A percentile compares a stretch with the other conserved stretches of the same genome.
These are phyloP conservation scores for Otus sunia DNA, from an alignment of 2,113 vertebrate genomes.

Conservation along the genomic window DNA sequence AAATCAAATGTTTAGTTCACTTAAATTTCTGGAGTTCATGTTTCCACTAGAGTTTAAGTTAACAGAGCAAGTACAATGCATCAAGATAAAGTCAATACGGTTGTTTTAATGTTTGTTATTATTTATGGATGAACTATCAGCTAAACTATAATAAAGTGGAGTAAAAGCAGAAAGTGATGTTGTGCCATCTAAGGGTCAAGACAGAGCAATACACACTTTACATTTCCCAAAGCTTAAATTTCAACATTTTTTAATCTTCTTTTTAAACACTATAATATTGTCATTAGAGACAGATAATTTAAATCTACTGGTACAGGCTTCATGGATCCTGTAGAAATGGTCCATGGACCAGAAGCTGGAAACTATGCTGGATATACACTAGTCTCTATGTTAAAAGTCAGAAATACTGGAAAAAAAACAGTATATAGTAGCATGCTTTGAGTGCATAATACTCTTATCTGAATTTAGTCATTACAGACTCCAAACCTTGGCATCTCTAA, in stretches of 20 bases:
- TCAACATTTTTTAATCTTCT: not conserved
- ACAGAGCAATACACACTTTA: not conserved
- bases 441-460: not conserved
- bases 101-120: not conserved
- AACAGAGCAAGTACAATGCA: not conserved
- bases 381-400: not conserved
- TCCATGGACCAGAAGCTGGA: not conserved
- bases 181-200: conserved; percentile 5
- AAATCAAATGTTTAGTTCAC: not conserved
- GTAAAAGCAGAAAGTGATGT: not conserved
- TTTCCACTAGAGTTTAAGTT: not conserved
- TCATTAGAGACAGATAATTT: not conserved
- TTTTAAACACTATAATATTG: not conserved
- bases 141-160: not conserved
- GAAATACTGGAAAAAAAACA: not conserved
- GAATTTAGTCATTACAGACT: not conserved
- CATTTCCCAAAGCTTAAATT: not conserved
- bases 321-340: not conserved
- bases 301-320: not conserved
- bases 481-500: not conserved
- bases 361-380: not conserved
- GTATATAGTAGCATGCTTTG: not conserved
- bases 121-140: not conserved
- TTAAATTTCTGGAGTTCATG: not conserved
- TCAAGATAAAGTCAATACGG: not conserved